These are phyloP conservation scores for Larimichthys polyactis DNA, from an alignment of 2,113 vertebrate genomes.

Conservation along the genomic window DNA sequence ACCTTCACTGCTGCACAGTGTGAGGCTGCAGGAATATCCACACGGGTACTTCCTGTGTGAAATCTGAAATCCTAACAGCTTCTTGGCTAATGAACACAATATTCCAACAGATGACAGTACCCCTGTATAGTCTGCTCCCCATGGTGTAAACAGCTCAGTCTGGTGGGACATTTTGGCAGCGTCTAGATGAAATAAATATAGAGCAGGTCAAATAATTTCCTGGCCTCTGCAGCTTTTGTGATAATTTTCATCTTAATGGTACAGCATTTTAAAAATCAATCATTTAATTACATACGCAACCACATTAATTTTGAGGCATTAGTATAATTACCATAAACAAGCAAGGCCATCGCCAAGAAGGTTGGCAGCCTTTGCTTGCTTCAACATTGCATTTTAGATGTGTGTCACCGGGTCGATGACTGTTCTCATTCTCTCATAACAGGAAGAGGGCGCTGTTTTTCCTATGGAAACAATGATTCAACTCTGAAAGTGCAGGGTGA, in stretches of 20 bases:
- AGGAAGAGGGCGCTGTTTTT: background rate
- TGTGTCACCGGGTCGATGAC: background rate
- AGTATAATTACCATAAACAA: constrained; percentile 39
- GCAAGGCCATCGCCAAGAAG: constrained; percentile 7
- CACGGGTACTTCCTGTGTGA: constrained; percentile 3
- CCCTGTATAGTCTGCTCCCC: constrained; percentile 15
- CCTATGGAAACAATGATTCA: background rate
- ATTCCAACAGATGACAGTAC: constrained; percentile 24
- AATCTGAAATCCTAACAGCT: constrained; percentile 35
- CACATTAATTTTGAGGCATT: constrained; percentile 26
- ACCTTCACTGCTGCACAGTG: constrained; percentile 24
- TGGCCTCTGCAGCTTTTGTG: constrained; percentile 2
- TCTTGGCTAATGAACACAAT: constrained; percentile 15
- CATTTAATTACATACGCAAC: background rate
- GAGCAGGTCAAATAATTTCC: constrained; percentile 21
- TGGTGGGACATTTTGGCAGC: constrained; percentile 12
- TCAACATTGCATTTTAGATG: background rate
- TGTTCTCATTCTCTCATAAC: background rate
- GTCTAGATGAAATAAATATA: background rate
- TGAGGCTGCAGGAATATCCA: constrained; percentile 30
- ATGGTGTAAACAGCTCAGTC: constrained; percentile 15
- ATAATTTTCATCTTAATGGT: constrained; percentile 11
- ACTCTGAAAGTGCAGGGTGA: background rate
- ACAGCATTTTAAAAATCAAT: background rate
- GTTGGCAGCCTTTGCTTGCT: constrained; percentile 23